Conservation (phyloP, 2,888 invertebrate species). For the Digitonthophagus gazella region DNA sequence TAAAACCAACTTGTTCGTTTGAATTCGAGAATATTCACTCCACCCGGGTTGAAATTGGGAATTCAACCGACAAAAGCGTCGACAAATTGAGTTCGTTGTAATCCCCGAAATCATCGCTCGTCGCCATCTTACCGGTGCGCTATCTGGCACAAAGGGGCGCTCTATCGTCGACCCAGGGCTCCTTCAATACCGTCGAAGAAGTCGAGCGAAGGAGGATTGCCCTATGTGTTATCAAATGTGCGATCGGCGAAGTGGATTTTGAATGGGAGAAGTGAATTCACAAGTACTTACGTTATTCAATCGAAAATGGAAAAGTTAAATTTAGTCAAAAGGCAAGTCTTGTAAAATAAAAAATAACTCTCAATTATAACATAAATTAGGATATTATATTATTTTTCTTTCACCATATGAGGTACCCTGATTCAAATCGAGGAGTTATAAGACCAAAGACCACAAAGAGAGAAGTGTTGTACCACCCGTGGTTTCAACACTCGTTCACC, state of each 20-base stretch:
- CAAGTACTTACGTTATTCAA: neutral
- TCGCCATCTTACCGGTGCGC: slow-evolving; percentile 38
- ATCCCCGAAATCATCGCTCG: slow-evolving; percentile 38
- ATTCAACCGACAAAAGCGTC: slow-evolving; percentile 34
- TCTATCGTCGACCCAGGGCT: neutral
- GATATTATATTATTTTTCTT: neutral
- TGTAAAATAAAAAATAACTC: no score
- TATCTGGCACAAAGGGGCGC: neutral
- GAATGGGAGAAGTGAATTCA: neutral
- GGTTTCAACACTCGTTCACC: neutral
- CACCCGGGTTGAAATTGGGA: slow-evolving; percentile 19
- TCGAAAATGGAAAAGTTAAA: neutral
- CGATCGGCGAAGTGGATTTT: neutral
- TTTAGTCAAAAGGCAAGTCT: neutral
- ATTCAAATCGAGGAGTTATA: neutral
- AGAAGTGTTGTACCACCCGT: neutral
- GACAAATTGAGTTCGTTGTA: slow-evolving; percentile 41
- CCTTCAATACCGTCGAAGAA: neutral
- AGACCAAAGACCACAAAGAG: neutral
- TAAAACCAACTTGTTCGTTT: no score
- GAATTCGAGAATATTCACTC: neutral
- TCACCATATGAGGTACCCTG: neutral
- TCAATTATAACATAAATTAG: no score
- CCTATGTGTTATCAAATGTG: neutral
- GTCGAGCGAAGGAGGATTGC: neutral